These are phyloP conservation scores for Megathymus violae DNA, from an alignment of 1,140 invertebrate genomes.

Conservation along the genomic window DNA sequence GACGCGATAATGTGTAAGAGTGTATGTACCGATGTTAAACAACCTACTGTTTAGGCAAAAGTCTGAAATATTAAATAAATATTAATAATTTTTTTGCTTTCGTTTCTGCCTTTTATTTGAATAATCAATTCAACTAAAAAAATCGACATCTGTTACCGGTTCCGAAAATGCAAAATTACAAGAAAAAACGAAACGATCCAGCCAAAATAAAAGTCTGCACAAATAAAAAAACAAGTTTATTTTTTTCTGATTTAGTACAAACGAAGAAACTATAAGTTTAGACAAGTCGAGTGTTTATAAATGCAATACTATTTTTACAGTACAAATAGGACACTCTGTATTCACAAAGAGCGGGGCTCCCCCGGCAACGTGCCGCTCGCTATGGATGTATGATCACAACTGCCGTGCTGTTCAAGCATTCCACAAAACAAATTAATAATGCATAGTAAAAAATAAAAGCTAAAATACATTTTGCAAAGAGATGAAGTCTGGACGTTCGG, in stretches of 20 bases:
- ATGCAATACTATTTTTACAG: slow-evolving; percentile 48
- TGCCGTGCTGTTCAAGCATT: too few relatives aligned
- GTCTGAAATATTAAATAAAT: slow-evolving; percentile 70
- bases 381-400: too few relatives aligned
- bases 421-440: too few relatives aligned
- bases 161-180: too few relatives aligned
- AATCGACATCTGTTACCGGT: too few relatives aligned
- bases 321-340: too few relatives aligned
- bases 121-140: too few relatives aligned
- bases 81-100: slow-evolving; percentile 75
- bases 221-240: slow-evolving; percentile 68
- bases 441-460: too few relatives aligned
- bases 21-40: slow-evolving; percentile 71
- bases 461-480: slow-evolving; percentile 16
- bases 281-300: slow-evolving; percentile 37
- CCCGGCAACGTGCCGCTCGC: too few relatives aligned
- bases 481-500: too few relatives aligned
- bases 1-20: slow-evolving; percentile 69
- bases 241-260: slow-evolving; percentile 50
- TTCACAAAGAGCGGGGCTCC: too few relatives aligned
- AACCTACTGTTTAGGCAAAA: slow-evolving; percentile 72
- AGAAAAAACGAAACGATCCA: too few relatives aligned
- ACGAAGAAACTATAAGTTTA: slow-evolving; percentile 32
- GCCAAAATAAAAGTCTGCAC: slow-evolving; percentile 20
- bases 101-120: slow-evolving; percentile 32